A percentile compares a stretch with the other conserved stretches of the same genome.
These are phyloP conservation scores for Salticus scenicus DNA, from an alignment of 2,888 invertebrate genomes.

Conservation along the genomic window DNA sequence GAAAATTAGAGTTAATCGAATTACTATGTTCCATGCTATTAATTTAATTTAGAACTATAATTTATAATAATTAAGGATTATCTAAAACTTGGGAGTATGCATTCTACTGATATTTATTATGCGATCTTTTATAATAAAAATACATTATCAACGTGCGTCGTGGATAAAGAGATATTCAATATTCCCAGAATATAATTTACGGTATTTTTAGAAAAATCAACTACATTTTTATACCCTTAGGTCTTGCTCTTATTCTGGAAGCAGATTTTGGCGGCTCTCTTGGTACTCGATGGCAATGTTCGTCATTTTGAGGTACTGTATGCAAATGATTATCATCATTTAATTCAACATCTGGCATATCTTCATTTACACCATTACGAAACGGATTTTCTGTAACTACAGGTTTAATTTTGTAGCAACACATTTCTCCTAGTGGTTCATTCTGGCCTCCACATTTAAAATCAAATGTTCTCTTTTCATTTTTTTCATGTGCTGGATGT, in stretches of 20 bases:
- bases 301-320: neutral
- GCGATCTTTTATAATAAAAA: too few species aligned
- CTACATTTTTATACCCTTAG: constrained; percentile 49
- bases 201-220: too few species aligned
- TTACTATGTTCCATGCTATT: too few species aligned
- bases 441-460: constrained; percentile 27
- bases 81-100: too few species aligned
- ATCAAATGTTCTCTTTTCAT: constrained; percentile 6
- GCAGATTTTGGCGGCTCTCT: neutral
- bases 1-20: too few species aligned
- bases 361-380: neutral
- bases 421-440: neutral
- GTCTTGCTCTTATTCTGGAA: constrained; percentile 5
- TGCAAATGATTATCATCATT: neutral
- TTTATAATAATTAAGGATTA: too few species aligned
- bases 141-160: too few species aligned
- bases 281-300: constrained; percentile 23
- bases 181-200: too few species aligned
- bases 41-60: too few species aligned
- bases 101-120: too few species aligned
- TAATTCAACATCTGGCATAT: neutral
- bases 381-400: neutral
- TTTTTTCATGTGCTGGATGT: constrained; percentile 11
- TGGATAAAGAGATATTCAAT: too few species aligned
- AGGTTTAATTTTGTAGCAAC: constrained; percentile 15